These are phyloP conservation scores for Halcyon malimbica DNA, from an alignment of 2,113 vertebrate genomes.

Conservation along the genomic window DNA sequence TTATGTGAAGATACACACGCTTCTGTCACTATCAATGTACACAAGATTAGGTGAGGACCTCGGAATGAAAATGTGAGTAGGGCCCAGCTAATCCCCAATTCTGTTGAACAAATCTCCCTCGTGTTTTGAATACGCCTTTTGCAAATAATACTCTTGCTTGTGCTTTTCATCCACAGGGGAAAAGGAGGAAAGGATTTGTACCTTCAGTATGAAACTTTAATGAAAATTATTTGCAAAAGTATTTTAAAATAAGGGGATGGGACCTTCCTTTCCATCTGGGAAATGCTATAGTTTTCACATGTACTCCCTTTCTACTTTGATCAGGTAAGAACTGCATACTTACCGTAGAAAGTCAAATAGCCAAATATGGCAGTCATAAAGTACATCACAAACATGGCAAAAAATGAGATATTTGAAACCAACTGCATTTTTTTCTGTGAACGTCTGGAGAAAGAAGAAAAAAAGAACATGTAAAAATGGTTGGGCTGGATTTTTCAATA, in stretches of 20 bases:
- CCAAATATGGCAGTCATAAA: constrained; percentile 85
- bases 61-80: background rate
- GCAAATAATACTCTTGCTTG: background rate
- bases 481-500: constrained; percentile 10
- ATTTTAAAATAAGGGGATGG: background rate
- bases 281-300: background rate
- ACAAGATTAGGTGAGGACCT: background rate
- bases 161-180: background rate
- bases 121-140: background rate
- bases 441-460: constrained; percentile 71
- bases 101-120: background rate
- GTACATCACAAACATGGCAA: constrained; percentile 85
- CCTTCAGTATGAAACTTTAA: background rate
- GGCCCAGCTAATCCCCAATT: background rate
- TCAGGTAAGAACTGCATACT: constrained; percentile 59
- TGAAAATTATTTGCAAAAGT: constrained; percentile 1
- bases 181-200: constrained; percentile 1
- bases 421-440: constrained; percentile 84
- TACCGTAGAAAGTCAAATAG: constrained; percentile 85
- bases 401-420: constrained; percentile 84
- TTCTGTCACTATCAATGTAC: background rate
- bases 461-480: constrained; percentile 9
- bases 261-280: background rate
- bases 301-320: constrained; percentile 3
- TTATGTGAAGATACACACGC: background rate